Percentiles rank a stretch among this genome's conserved stretches.
Evolutionary conservation across 2,888 invertebrate genomes (phyloP).

Genomic region (Folsomia manolachei): DNA sequence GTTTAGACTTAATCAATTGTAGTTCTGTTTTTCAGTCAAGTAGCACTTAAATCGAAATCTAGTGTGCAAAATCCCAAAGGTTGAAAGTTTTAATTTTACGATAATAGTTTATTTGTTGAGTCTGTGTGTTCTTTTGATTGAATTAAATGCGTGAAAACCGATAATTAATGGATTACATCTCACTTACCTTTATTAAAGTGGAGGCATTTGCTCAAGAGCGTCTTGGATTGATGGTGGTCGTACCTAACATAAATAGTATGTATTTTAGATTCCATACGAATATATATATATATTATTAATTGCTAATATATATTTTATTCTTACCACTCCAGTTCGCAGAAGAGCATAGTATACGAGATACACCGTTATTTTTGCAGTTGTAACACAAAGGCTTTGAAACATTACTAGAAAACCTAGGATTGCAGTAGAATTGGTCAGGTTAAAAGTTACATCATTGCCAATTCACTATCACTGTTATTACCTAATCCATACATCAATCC

Average conservation of each 20-base stretch:
- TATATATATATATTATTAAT: no score
- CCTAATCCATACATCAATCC: conserved; percentile 44
- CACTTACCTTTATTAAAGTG: conserved; percentile 17
- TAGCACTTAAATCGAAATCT: not conserved
- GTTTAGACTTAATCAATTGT: not conserved
- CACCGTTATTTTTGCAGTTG: conserved; percentile 38
- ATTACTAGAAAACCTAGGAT: conserved; percentile 44
- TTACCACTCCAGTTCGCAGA: conserved; percentile 7
- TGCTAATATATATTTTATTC: no score
- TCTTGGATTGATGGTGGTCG: conserved; percentile 36
- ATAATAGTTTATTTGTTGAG: no score
- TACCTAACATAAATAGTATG: no score
- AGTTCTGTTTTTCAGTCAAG: not conserved
- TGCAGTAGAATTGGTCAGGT: no score
- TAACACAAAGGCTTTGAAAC: conserved; percentile 41
- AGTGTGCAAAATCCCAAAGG: not conserved
- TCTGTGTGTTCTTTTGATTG: no score
- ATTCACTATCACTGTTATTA: no score
- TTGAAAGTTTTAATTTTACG: conserved; percentile 6
- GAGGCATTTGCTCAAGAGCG: conserved; percentile 43
- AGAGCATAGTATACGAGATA: conserved; percentile 28
- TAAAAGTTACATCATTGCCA: no score
- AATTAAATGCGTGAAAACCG: no score
- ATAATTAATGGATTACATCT: no score
- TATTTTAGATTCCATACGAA: no score